Evolutionary conservation across 2,797 vertebrate genomes (phyloP), one percentile per base, ranked within the genome.

Genomic region (Uromys caudimaculatus): DNA sequence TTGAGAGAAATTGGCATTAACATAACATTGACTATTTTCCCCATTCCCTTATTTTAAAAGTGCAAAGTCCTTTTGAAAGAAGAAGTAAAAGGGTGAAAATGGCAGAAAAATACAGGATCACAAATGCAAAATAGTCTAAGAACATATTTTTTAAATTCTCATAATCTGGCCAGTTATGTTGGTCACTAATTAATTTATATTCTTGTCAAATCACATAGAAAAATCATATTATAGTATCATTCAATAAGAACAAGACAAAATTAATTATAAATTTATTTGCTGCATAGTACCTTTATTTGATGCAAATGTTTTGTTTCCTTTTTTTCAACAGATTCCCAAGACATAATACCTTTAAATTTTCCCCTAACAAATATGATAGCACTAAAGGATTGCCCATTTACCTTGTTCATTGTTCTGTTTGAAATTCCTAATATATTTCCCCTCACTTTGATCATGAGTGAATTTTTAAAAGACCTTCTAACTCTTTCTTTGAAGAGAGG

Each of bases 241-340:
- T 91, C 71, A 67, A 29, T 78, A 93, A 89, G 71, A 79, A 62
- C 32, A 95, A 84, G 54, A 79, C 47, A 95, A 96, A 90, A 60
- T 67, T 62, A 75, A 82, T 47, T 76, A 60, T 71, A 47, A 38
- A 54, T 62, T 29, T 89, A 41, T 91, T 76, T 77, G 75, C 78
- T 54, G 62, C n/a, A 38, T 1, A 82, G 11, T 41, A 64, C 50
- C 64, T 67, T 60, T 95, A 93, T 91, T 77, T 90, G 79, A 90
- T 21, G 29, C 41, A 95, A 95, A 93, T 32, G 58, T 11, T 67
- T 79, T 92, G 41, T 79, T 96, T 92, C 69, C 60, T 90, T 8
- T 29, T 76, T 88, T 78, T 75, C 71, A 92, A 86, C 44, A 93
- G 67, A 60, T 52, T 52, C 56, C 19, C 47, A 78, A 90, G 77